phyloP scores from a whole-genome alignment of 2,797 vertebrate genomes.

The Melanotaenia maccullochi region DNA sequence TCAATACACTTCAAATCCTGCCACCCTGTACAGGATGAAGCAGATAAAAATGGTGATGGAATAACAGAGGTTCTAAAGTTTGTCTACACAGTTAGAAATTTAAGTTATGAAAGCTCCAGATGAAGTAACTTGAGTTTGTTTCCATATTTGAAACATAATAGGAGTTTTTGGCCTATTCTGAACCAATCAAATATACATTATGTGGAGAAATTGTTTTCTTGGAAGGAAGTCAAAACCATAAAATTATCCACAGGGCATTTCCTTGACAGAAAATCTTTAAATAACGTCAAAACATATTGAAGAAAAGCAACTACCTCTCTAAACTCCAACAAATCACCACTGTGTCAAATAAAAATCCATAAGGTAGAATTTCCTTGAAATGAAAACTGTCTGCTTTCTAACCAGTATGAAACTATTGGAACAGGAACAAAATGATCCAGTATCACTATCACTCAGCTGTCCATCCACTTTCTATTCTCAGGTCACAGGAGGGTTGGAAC shows the following conservation, averaged over 20 bases:
- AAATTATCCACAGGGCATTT: not conserved
- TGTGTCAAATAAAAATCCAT: not conserved
- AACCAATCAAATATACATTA: not conserved
- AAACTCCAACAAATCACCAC: no score
- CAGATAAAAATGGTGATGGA: not conserved
- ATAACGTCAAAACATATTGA: not conserved
- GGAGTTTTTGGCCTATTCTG: slow-evolving; percentile 1
- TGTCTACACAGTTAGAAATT: not conserved
- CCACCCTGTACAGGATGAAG: not conserved
- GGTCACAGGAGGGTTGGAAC: not conserved
- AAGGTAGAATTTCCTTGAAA: not conserved
- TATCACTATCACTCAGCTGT: not conserved
- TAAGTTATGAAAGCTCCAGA: no score
- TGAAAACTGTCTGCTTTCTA: not conserved
- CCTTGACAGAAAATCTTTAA: not conserved
- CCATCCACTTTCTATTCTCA: not conserved
- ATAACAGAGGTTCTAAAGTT: not conserved
- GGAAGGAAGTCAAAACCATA: slow-evolving; percentile 10
- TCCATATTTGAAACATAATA: not conserved
- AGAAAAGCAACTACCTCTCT: no score
- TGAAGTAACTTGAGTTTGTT: no score
- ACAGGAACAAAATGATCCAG: not conserved
- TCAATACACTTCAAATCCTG: not conserved
- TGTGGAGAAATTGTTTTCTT: not conserved
- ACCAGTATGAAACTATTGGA: not conserved